phyloP scores from a whole-genome alignment of 2,797 vertebrate species.

The Megaceryle alcyon region DNA sequence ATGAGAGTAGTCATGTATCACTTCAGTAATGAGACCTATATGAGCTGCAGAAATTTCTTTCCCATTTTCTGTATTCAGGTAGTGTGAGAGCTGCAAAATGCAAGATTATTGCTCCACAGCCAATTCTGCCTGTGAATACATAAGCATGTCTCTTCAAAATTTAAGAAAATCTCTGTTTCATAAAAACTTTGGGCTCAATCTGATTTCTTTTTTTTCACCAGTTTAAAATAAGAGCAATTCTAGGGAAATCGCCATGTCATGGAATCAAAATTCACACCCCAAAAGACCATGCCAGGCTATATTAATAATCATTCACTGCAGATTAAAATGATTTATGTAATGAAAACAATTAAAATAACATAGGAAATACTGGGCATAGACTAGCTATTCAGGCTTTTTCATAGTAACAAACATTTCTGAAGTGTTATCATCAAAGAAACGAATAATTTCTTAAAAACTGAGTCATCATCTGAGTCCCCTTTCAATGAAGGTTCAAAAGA shows the following conservation, averaged over 20 bases:
- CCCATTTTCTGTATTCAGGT: constrained; percentile 31
- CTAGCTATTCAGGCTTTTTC: neutral
- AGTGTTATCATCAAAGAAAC: neutral
- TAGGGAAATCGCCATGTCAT: neutral
- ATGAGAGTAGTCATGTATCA: constrained; percentile 37
- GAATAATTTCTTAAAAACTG: neutral
- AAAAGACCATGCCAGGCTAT: neutral
- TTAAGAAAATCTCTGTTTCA: neutral
- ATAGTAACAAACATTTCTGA: neutral
- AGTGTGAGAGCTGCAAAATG: constrained; percentile 3
- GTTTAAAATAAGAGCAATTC: neutral
- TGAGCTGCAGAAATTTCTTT: constrained; percentile 23
- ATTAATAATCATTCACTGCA: neutral
- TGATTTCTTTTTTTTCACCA: neutral
- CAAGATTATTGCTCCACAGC: neutral
- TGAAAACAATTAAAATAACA: neutral
- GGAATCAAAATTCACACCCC: neutral
- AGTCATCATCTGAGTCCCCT: neutral
- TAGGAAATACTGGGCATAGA: neutral
- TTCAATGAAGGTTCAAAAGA: neutral
- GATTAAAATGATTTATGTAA: neutral
- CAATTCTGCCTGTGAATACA: neutral
- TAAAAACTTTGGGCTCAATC: neutral
- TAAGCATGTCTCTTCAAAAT: neutral
- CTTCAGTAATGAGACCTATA: constrained; percentile 27